Evolutionary conservation across 2,113 vertebrate genomes (phyloP).

Genomic region (Bubo blakistoni): DNA sequence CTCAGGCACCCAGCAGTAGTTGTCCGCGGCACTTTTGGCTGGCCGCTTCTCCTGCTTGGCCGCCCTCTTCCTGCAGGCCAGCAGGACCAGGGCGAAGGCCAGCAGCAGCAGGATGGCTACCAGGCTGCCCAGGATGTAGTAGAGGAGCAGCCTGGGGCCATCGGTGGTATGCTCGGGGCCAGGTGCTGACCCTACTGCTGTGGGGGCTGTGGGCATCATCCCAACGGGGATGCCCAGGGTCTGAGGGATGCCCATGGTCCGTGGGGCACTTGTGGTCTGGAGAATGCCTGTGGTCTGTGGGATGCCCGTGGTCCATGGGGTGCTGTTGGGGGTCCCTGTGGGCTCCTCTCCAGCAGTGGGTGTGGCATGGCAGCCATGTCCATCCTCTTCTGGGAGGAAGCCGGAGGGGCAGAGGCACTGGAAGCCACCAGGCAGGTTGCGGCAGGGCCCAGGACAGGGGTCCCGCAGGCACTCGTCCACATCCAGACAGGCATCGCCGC

Average conservation of each 20-base stretch:
- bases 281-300: background rate
- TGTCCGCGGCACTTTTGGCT: slow-evolving; percentile 56
- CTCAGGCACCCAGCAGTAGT: slow-evolving; percentile 76
- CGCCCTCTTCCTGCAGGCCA: slow-evolving; percentile 62
- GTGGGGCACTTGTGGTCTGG: fast-evolving
- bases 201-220: background rate
- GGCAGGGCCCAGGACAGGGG: slow-evolving; percentile 63
- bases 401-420: slow-evolving; percentile 60
- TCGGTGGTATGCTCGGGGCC: background rate
- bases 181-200: fast-evolving
- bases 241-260: background rate
- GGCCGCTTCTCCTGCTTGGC: slow-evolving; percentile 39
- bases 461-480: slow-evolving; percentile 61
- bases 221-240: background rate
- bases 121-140: slow-evolving; percentile 73
- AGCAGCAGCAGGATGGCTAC: slow-evolving; percentile 68
- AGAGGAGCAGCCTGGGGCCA: slow-evolving; percentile 67
- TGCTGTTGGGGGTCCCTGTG: fast-evolving
- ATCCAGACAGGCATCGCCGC: slow-evolving; percentile 37
- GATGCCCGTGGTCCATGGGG: background rate
- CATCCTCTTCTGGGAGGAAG: background rate
- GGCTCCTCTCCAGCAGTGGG: background rate
- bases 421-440: slow-evolving; percentile 65
- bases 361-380: slow-evolving; percentile 5
- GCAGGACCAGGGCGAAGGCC: slow-evolving; percentile 62